Percentiles rank a stretch among this genome's conserved stretches.
These are phyloP conservation scores for Diorhabda carinulata DNA, from an alignment of 1,140 invertebrate genomes.

Conservation along the genomic window DNA sequence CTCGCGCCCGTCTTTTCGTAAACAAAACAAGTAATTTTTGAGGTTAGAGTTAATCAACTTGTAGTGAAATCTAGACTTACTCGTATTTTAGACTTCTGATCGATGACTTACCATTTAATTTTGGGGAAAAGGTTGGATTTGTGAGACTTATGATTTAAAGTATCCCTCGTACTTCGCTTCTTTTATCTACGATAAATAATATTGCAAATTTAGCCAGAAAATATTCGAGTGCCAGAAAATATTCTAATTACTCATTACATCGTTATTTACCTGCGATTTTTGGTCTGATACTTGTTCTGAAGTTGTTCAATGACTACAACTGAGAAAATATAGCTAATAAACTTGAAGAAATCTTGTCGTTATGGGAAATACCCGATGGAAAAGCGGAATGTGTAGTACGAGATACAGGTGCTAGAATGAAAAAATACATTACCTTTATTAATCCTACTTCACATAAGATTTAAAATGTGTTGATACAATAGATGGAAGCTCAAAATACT, in stretches of 20 bases:
- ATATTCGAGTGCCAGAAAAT: background rate
- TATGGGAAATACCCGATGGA: slow-evolving; percentile 36
- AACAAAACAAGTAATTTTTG: too few species aligned
- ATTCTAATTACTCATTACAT: background rate
- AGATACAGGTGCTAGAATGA: slow-evolving; percentile 36
- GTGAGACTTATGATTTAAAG: too few species aligned
- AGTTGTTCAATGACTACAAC: slow-evolving; percentile 18
- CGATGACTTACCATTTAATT: too few species aligned
- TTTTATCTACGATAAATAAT: too few species aligned
- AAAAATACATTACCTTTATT: slow-evolving; percentile 24
- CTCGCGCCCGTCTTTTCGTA: too few species aligned
- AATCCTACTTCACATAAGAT: slow-evolving; percentile 11
- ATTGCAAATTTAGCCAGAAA: too few species aligned
- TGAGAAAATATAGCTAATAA: slow-evolving; percentile 8
- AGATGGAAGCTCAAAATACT: slow-evolving; percentile 7
- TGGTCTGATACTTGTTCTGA: slow-evolving; percentile 33
- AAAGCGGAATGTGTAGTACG: slow-evolving; percentile 35
- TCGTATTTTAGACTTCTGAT: too few species aligned
- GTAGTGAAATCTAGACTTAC: too few species aligned
- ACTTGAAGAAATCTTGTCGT: slow-evolving; percentile 32
- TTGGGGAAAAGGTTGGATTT: too few species aligned
- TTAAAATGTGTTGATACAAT: slow-evolving; percentile 16
- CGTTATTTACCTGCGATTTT: slow-evolving; percentile 32
- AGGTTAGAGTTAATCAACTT: too few species aligned
- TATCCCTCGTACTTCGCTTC: too few species aligned